Conservation (phyloP, 2,888 invertebrate genomes). For the Limnephilus lunatus region DNA sequence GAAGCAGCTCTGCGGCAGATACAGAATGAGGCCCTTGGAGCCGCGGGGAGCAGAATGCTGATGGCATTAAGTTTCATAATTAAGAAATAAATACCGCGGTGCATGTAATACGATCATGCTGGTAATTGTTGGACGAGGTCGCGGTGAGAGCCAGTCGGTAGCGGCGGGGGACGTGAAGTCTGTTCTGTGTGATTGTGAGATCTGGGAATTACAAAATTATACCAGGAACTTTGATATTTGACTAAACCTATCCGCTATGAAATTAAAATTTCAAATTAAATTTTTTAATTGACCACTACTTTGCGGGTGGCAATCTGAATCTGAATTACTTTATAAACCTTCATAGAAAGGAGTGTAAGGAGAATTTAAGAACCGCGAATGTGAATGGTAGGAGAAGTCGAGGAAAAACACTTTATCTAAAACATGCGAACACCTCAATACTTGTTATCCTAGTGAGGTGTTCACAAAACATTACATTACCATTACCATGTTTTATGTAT, state of each 20-base stretch:
- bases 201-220: neutral
- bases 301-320: neutral
- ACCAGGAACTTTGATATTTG: neutral
- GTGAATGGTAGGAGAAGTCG: too few species aligned
- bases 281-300: neutral
- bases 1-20: neutral
- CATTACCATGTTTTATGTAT: too few species aligned
- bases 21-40: neutral
- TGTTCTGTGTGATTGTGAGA: neutral
- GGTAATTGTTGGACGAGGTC: constrained; percentile 24
- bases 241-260: neutral
- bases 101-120: constrained; percentile 34
- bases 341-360: too few species aligned
- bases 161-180: neutral
- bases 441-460: too few species aligned
- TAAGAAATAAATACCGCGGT: constrained; percentile 31
- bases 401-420: too few species aligned
- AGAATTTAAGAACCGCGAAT: too few species aligned
- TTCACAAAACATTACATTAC: too few species aligned
- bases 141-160: neutral
- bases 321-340: too few species aligned
- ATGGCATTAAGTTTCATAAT: constrained; percentile 28
- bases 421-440: too few species aligned
- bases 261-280: neutral
- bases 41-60: neutral